Conservation (phyloP, 2,113 vertebrate species). For the Xenopus tropicalis region UCB_Xtro_10.0 CM004443.2:45502001-45502500, state of each 20-base stretch:
- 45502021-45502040: conserved; percentile 8
- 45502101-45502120: conserved; percentile 1
- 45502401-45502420: conserved; percentile 13
- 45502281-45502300: conserved; percentile 39
- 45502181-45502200: conserved; percentile 39
- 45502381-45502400: conserved; percentile 27
- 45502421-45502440: conserved; percentile 42
- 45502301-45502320: conserved; percentile 25
- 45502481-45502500: conserved; percentile 2
- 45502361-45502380: conserved; percentile 23
- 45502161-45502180: conserved; percentile 29
- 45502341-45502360: conserved; percentile 28
- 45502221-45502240: conserved; percentile 23
- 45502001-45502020: neutral
- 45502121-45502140: too few species aligned
- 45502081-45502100: neutral
- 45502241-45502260: conserved; percentile 28
- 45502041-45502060: neutral
- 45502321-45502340: conserved; percentile 32
- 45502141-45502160: conserved; percentile 5
- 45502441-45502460: conserved; percentile 39
- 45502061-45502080: conserved; percentile 7
- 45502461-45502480: conserved; percentile 13
- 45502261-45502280: conserved; percentile 44
- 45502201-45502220: conserved; percentile 35